Base-by-base conservation (phyloP, 2,797 vertebrate genomes). In the Malurus leucopterus region DNA sequence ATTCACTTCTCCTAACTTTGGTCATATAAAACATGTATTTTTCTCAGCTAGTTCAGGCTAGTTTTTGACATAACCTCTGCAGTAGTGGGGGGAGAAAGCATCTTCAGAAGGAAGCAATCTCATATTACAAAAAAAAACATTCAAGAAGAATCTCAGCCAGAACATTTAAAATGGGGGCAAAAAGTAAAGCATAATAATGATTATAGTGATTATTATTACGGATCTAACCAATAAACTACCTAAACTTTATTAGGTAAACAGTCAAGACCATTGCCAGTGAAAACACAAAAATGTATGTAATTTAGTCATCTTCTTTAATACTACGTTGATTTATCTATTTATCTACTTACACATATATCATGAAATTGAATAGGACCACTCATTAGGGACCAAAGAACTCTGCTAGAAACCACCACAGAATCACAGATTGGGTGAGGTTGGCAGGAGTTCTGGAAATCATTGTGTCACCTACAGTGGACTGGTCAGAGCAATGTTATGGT, bases 341-440 rank as follows among this genome's bases (percentile, higher is more conserved):
- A 8, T 43, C 7, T 14, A 22, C 10, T 7, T 20, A 27, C 8
- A 30, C 1, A 21, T 7, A 8, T 34, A 49, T 20, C 3, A 0
- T 29, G 59, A 50, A 55, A 63, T 30, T 46, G 5, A 16, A 30
- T 74, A 34, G 24, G 23, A 58, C 5, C 4, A 16, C 13, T 24
- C 1, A 2, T 24, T 61, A 67, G 38, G 13, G 20, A 41, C 15
- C 19, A 53, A 63, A 55, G 6, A 30, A 13, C 19, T 67, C 21
- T 34, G 7, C 11, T 67, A 11, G 34, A 70, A 76, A 18, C 5
- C 57, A 11, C n/a, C 14, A 26, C 5, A 50, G 53, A 19, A 40
- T 26, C 36, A 41, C 29, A 57, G n/a, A 51, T 55, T 7, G 14
- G 3, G 16, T 64, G 15, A 61, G 12, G 11, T 2, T 59, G 54